Base-by-base conservation (phyloP, 1,140 invertebrate genomes). In the Hyles vespertilio region DNA sequence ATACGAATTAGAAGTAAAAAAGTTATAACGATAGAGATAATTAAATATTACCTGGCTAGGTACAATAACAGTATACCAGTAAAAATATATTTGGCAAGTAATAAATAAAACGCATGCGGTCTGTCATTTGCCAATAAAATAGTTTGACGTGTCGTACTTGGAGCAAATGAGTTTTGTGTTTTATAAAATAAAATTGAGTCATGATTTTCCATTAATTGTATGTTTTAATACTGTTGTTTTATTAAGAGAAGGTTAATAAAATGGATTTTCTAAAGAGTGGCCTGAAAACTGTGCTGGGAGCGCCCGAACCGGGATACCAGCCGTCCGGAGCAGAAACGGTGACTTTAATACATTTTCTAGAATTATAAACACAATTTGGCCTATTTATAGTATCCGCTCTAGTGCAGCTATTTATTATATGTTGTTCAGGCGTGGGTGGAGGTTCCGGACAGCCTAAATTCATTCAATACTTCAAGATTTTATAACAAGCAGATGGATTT, bases 261-360 rank as follows among this genome's bases (percentile, higher is more conserved):
- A 97, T 97, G 95, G 95, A 97, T 84, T 96, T 94, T 83, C 92
- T 97, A 60, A 95, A 95, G 90, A 96, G 95, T 83, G 93, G 96
- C 59, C 89, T 97, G 49, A 97, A 97, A 87, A 95, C 95, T n/a
- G 96, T 97, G 63, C 90, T 98, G 36, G 96, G 96, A n/a, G 86
- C 94, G 51, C 93, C 93, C 11, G 93, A 94, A 68, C 92, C 94
- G 48, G 94, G 92, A 58, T 92, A 91, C 65, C 92, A 94, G 74
- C 93, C 94, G 43, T 93, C 94, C 47, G 93, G 92, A 44, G 95
- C 95, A 57, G 97, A 98, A 91, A 98, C 96, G 65, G 97, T 97
- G 92, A 89, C 78, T 70, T 67, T 58, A 58, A 56, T 57, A 48
- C 56, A 57, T 36, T 46, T 57, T 51, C 56, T 63, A 60, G 58